A percentile compares a stretch with the other conserved stretches of the same genome.
These are phyloP conservation scores for Dryomyza anilis DNA, from an alignment of 2,888 invertebrate species.

Conservation along the genomic window DNA sequence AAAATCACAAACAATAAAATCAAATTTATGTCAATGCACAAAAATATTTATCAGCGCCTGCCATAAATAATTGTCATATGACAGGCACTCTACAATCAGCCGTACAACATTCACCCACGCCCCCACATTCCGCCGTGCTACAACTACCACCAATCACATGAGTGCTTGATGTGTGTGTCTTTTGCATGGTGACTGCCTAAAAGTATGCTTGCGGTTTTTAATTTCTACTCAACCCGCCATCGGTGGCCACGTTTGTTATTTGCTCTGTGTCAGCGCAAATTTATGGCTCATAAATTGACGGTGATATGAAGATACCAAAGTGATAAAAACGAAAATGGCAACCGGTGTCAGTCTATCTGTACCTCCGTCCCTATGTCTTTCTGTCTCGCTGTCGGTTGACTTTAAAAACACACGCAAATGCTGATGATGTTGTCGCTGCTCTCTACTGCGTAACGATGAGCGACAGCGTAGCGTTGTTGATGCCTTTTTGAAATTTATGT, in stretches of 20 bases:
- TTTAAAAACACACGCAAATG: neutral
- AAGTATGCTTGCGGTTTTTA: constrained; percentile 12
- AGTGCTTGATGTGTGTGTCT: neutral
- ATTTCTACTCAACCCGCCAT: neutral
- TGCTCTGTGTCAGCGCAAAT: constrained; percentile 21
- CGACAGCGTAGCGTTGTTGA: neutral
- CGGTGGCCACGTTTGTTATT: neutral
- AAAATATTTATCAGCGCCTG: constrained; percentile 4
- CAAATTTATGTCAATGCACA: constrained; percentile 3
- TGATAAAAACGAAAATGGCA: constrained; percentile 2
- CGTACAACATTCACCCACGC: neutral
- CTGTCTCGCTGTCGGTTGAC: neutral
- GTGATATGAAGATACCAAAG: constrained; percentile 12
- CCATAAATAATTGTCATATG: constrained; percentile 12
- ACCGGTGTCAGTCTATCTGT: neutral
- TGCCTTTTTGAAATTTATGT: neutral
- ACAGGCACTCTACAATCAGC: neutral
- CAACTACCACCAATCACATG: neutral
- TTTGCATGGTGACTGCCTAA: constrained; percentile 5
- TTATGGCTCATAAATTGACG: constrained; percentile 25
- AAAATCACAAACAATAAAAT: constrained; percentile 10
- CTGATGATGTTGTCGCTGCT: neutral
- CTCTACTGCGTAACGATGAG: neutral
- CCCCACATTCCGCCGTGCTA: no score
- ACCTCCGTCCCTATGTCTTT: neutral